Percentiles rank a stretch among this genome's conserved stretches.
phyloP scores from a whole-genome alignment of 2,888 invertebrate species.

The Drosophila barbarae region DNA sequence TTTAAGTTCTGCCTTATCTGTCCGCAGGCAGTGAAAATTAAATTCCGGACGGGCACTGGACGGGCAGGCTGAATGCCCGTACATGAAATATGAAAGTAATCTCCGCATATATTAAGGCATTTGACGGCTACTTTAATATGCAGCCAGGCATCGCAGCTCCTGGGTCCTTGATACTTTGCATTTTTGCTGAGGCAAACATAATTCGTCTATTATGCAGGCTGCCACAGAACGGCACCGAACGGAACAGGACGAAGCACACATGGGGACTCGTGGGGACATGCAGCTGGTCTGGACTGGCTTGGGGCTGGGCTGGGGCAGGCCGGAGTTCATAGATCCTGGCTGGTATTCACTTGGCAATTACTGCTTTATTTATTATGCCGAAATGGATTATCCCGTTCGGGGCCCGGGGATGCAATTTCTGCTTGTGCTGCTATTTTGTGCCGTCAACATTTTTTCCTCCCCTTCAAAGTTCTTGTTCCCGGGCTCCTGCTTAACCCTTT shows the following conservation, averaged over 20 bases:
- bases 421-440: constrained; percentile 70
- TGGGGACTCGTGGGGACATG: constrained; percentile 8
- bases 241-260: constrained; percentile 18
- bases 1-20: constrained; percentile 24
- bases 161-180: constrained; percentile 54
- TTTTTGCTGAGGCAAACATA: constrained; percentile 71
- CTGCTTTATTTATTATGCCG: constrained; percentile 74
- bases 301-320: constrained; percentile 2
- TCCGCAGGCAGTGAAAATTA: constrained; percentile 31
- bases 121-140: constrained; percentile 47
- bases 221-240: constrained; percentile 31
- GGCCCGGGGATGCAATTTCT: constrained; percentile 69
- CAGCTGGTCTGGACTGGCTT: constrained; percentile 8
- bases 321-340: constrained; percentile 44
- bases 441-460: constrained; percentile 41
- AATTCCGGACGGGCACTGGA: constrained; percentile 29
- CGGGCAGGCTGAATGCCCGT: constrained; percentile 34
- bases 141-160: constrained; percentile 20
- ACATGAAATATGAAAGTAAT: constrained; percentile 48
- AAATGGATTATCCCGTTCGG: constrained; percentile 76
- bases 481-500: background rate
- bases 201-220: constrained; percentile 62
- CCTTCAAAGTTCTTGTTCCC: constrained; percentile 32
- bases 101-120: constrained; percentile 42
- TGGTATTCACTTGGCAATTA: constrained; percentile 70